Percentiles rank a stretch among this genome's conserved stretches.
These are phyloP conservation scores for Glyphotaelius pellucidus DNA, from an alignment of 2,888 invertebrate species.

Conservation along the genomic window DNA sequence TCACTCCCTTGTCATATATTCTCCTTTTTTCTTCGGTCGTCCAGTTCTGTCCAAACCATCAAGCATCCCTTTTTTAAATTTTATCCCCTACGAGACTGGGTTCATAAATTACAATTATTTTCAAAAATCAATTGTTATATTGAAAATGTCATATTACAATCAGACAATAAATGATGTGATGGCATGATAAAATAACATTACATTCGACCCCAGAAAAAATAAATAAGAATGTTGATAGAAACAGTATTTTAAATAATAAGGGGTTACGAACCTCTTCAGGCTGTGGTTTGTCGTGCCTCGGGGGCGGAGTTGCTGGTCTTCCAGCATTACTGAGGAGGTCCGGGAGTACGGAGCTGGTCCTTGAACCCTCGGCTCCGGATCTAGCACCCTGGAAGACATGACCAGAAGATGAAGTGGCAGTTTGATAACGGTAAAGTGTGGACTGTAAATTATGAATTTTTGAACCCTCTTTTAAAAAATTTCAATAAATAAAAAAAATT, in stretches of 20 bases:
- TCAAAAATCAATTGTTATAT: neutral
- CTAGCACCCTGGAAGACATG: conserved; percentile 71
- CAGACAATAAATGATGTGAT: neutral
- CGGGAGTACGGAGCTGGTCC: conserved; percentile 95
- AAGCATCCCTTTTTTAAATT: no score
- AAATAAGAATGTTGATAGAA: neutral
- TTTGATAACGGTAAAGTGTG: conserved; percentile 56
- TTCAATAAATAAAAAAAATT: no score
- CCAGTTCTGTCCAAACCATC: no score
- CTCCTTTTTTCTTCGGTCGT: no score
- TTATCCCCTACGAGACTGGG: no score
- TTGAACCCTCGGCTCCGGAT: conserved; percentile 81
- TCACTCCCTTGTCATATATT: no score
- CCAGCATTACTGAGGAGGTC: conserved; percentile 95
- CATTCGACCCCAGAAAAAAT: neutral
- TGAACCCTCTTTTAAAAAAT: neutral
- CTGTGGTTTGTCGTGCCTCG: conserved; percentile 93
- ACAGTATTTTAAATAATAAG: neutral
- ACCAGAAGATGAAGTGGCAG: conserved; percentile 32
- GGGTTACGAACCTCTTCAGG: conserved; percentile 89
- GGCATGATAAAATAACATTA: neutral
- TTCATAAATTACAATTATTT: neutral
- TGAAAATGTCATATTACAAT: neutral
- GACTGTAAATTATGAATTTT: neutral
- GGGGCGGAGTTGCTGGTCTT: conserved; percentile 89